phyloP scores from a whole-genome alignment of 2,113 vertebrate species.

The Speoplatyrhinus poulsoni region DNA sequence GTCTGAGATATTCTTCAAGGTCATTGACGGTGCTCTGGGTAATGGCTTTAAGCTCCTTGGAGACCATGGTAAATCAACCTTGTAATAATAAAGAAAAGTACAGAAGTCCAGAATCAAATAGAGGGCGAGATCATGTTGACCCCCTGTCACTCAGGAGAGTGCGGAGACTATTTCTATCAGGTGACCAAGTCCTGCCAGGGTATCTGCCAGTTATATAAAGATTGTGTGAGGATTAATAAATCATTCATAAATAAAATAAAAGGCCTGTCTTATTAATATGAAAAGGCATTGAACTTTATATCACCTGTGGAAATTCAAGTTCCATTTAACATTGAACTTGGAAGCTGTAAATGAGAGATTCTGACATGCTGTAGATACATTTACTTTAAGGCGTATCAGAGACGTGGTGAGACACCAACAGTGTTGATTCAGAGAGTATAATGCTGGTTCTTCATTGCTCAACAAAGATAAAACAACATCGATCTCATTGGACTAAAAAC shows the following conservation, averaged over 20 bases:
- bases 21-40: slow-evolving; percentile 37
- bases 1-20: slow-evolving; percentile 37
- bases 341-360: too few species aligned
- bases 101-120: slow-evolving; percentile 44
- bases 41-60: slow-evolving; percentile 52
- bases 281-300: slow-evolving; percentile 42
- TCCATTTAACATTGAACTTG: not conserved
- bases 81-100: slow-evolving; percentile 60
- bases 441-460: slow-evolving; percentile 28
- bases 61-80: slow-evolving; percentile 59
- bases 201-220: slow-evolving; percentile 12
- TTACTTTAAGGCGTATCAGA: not conserved
- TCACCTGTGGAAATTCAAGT: slow-evolving; percentile 23
- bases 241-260: slow-evolving; percentile 21
- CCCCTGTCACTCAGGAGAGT: slow-evolving; percentile 13
- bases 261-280: slow-evolving; percentile 18
- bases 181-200: slow-evolving; percentile 15
- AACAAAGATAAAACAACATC: slow-evolving; percentile 32
- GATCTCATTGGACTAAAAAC: slow-evolving; percentile 39
- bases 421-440: slow-evolving; percentile 21
- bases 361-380: too few species aligned
- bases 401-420: slow-evolving; percentile 11
- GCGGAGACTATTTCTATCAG: slow-evolving; percentile 5
- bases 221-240: slow-evolving; percentile 27
- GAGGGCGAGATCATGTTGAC: slow-evolving; percentile 34